Evolutionary conservation across 2,113 vertebrate genomes (phyloP).

Genomic region (Murina feae): DNA sequence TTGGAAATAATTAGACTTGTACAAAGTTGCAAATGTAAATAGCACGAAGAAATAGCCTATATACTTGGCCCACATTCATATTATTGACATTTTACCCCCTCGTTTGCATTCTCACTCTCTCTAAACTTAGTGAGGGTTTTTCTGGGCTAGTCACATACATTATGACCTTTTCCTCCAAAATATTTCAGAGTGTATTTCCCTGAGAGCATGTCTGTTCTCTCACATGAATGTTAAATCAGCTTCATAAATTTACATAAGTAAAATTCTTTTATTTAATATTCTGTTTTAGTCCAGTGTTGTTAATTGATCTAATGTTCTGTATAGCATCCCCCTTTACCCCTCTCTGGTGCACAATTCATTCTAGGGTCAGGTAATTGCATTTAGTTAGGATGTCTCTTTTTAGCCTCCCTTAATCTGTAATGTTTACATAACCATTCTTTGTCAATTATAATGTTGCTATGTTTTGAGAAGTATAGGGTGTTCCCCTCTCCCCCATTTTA

Average conservation of each 20-base stretch:
- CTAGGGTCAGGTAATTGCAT: not conserved
- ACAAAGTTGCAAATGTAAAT: not conserved
- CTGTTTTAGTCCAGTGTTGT: not conserved
- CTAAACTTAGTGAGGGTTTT: not conserved
- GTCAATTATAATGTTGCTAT: not conserved
- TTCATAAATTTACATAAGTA: not conserved
- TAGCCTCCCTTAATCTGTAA: not conserved
- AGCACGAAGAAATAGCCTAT: not conserved
- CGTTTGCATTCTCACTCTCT: not conserved
- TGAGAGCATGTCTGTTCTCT: not conserved
- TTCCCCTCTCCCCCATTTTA: rapidly evolving
- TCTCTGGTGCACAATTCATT: not conserved
- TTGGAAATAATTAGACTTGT: slow-evolving; percentile 15
- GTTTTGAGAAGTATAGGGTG: not conserved
- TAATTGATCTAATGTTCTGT: not conserved
- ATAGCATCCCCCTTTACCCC: not conserved
- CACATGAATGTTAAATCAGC: not conserved
- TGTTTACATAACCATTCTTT: not conserved
- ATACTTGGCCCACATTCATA: not conserved
- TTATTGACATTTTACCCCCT: slow-evolving; percentile 3
- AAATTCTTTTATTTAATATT: not conserved
- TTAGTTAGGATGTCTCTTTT: not conserved
- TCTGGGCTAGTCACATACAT: not conserved
- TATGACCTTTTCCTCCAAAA: not conserved
- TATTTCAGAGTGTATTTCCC: not conserved